Base-by-base conservation (phyloP, 2,113 vertebrate genomes). In the Vanacampus margaritifer region DNA sequence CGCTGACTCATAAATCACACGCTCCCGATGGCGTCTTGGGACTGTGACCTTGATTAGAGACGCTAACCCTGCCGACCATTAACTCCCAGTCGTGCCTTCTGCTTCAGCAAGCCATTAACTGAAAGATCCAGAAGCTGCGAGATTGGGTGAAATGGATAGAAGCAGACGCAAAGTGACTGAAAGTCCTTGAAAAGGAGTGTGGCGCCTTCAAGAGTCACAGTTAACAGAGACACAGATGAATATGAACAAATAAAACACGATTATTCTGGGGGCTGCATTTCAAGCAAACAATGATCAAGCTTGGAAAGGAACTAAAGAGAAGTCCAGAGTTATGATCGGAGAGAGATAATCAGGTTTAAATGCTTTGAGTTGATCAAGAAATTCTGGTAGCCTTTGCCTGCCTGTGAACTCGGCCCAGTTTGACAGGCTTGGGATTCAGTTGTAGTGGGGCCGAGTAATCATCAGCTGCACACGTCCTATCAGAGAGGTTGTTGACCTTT, bases 1-100 rank as follows among this genome's bases (percentile, higher is more conserved):
- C 0, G 68, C 75, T 23, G 71, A 82, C 69, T 86, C 82, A 81
- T 86, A 85, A 81, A 86, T 89, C 86, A 82, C 75, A 65, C 8
- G 43, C 35, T 65, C 39, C 81, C 63, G 74, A 80, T 82, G 59
- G 19, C 69, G 45, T 53, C 66, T 72, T 65, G 64, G 35, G 71
- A 56, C 71, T 64, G 63, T 71, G 77, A 78, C 79, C 80, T 84
- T 81, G 75, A 84, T 84, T 78, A 71, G 71, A 79, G 78, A 83
- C 60, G 76, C 67, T 70, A 79, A 72, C 54, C 66, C 69, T 48
- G 12, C 69, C 57, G 46, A 57, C 79, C 74, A 78, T 78, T 78
- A 82, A 74, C 68, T 83, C 68, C 35, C 10, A 51, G 66, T 45
- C 37, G 36, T 65, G 72, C 79, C 79, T 83, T 73, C 65, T 72